These are phyloP conservation scores for Eulemur rubriventer DNA, from an alignment of 2,797 vertebrate species.

Conservation along the genomic window DNA sequence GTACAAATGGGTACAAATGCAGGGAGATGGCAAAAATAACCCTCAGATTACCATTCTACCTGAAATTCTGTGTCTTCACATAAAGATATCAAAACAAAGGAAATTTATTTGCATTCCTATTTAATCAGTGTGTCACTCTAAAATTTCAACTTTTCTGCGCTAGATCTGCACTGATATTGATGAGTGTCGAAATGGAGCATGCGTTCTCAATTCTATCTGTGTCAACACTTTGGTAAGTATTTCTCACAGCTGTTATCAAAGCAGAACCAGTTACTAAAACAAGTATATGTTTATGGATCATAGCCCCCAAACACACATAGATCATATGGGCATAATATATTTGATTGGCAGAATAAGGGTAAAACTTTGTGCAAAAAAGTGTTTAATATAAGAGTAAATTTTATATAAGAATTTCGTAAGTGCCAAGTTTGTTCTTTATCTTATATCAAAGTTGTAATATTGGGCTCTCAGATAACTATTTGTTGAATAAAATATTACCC, in stretches of 20 bases:
- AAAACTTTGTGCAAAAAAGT: neutral
- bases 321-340: neutral
- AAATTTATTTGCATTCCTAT: neutral
- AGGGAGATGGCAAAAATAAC: neutral
- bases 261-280: neutral
- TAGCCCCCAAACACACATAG: neutral
- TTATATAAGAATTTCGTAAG: neutral
- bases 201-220: slow-evolving; percentile 94
- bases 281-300: neutral
- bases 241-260: slow-evolving; percentile 48
- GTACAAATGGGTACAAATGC: neutral
- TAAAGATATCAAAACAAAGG: neutral
- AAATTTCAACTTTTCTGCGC: slow-evolving; percentile 54
- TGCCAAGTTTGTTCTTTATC: neutral
- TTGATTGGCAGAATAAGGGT: neutral
- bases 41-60: neutral
- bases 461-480: neutral
- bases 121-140: neutral
- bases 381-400: neutral
- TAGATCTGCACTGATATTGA: slow-evolving; percentile 91
- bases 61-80: slow-evolving; percentile 8
- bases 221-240: slow-evolving; percentile 94
- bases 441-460: neutral
- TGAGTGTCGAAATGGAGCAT: slow-evolving; percentile 96
- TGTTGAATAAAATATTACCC: neutral